A percentile compares a stretch with the other conserved stretches of the same genome.
Conservation (phyloP, 2,113 vertebrate species). For the Serinus canaria region DNA sequence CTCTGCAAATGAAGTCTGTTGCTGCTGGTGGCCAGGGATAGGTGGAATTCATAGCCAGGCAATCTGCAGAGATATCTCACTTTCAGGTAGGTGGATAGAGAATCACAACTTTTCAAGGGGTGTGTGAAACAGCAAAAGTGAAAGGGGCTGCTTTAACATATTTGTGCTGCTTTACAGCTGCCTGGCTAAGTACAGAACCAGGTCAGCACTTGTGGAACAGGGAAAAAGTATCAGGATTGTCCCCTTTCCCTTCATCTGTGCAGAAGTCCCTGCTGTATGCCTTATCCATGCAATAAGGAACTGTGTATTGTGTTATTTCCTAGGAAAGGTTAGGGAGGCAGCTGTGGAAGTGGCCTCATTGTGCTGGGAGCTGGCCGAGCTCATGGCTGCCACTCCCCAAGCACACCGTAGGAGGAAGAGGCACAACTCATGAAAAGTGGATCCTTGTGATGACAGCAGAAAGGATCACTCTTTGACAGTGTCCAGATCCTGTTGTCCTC, state of each 20-base stretch:
- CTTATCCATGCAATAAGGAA: not conserved
- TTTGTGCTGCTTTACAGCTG: not conserved
- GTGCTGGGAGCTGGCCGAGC: accelerated
- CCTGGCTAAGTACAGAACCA: not conserved
- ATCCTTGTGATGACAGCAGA: not conserved
- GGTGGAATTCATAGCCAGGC: constrained; percentile 21
- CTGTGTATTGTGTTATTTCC: not conserved
- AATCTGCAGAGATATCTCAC: not conserved
- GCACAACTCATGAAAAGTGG: not conserved
- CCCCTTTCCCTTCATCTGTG: not conserved
- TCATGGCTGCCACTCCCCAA: not conserved
- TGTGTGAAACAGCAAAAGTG: not conserved
- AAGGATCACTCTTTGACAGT: not conserved
- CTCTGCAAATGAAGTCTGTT: not conserved
- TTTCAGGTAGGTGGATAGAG: not conserved
- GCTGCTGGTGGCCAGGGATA: not conserved
- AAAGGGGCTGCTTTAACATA: not conserved
- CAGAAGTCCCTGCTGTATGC: not conserved
- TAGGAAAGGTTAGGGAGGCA: not conserved
- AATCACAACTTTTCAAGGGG: not conserved
- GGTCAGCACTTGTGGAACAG: not conserved
- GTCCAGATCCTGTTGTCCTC: not conserved
- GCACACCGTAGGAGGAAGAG: not conserved
- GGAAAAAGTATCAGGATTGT: not conserved
- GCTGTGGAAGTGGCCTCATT: not conserved